Percentiles rank a stretch among this genome's conserved stretches.
phyloP scores from a whole-genome alignment of 2,888 invertebrate species.

The Pyrochroa serraticornis region DNA sequence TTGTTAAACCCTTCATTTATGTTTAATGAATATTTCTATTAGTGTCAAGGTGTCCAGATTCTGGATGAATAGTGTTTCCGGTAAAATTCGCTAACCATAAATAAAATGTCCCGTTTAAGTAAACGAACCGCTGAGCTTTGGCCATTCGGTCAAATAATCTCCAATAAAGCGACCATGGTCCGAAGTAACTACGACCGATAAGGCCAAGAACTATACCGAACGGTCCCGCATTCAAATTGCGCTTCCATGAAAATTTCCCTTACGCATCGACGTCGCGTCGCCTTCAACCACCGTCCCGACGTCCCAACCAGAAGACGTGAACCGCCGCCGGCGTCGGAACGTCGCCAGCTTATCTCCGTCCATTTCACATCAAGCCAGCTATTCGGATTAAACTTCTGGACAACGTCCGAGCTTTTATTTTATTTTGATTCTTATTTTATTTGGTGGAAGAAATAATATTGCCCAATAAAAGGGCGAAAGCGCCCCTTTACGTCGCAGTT shows the following conservation, averaged over 20 bases:
- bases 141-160: constrained; percentile 38
- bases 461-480: constrained; percentile 25
- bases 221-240: constrained; percentile 1
- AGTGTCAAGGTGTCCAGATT: too few species aligned
- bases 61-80: too few species aligned
- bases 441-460: constrained; percentile 45
- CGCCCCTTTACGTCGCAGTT: constrained; percentile 4
- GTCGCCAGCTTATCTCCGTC: constrained; percentile 27
- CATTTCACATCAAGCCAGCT: constrained; percentile 26
- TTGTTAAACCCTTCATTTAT: too few species aligned
- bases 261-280: constrained; percentile 1
- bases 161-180: constrained; percentile 38
- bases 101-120: too few species aligned
- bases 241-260: constrained; percentile 5
- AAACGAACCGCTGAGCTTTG: too few species aligned
- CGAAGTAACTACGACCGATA: constrained; percentile 38
- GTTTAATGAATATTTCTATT: too few species aligned
- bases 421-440: constrained; percentile 52
- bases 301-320: constrained; percentile 3
- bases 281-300: background rate
- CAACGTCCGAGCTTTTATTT: constrained; percentile 46
- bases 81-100: too few species aligned
- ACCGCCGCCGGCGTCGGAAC: background rate
- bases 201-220: constrained; percentile 24
- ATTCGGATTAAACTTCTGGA: constrained; percentile 43